These are phyloP conservation scores for Artemia franciscana DNA, from an alignment of 1,140 invertebrate genomes.

Conservation along the genomic window DNA sequence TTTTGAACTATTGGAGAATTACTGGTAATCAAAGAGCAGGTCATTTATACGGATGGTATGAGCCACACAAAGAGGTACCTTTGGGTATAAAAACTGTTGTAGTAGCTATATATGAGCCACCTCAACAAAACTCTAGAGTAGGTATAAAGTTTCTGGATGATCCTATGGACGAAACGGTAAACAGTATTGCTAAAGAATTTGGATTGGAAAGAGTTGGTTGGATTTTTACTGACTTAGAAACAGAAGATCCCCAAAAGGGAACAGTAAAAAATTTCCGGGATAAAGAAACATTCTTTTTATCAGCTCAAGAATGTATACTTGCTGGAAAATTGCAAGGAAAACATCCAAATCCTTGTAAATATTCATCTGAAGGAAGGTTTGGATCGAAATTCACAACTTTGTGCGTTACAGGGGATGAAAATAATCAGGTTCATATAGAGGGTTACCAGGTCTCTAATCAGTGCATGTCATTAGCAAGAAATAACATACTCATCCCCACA, in stretches of 20 bases:
- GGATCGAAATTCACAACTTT: slow-evolving; percentile 98
- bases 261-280: slow-evolving; percentile 59
- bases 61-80: slow-evolving; percentile 75
- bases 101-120: slow-evolving; percentile 91
- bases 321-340: slow-evolving; percentile 82
- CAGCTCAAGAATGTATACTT: slow-evolving; percentile 93
- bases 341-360: slow-evolving; percentile 73
- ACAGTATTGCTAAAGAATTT: slow-evolving; percentile 49
- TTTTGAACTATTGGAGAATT: slow-evolving; percentile 86
- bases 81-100: slow-evolving; percentile 80
- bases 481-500: slow-evolving; percentile 83
- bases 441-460: slow-evolving; percentile 98
- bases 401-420: slow-evolving; percentile 78
- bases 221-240: slow-evolving; percentile 95
- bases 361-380: slow-evolving; percentile 66
- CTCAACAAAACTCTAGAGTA: slow-evolving; percentile 56
- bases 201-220: slow-evolving; percentile 74
- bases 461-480: slow-evolving; percentile 84
- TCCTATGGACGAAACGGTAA: slow-evolving; percentile 39
- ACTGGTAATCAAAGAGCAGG: slow-evolving; percentile 86
- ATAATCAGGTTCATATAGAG: slow-evolving; percentile 88
- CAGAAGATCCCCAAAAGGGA: slow-evolving; percentile 59
- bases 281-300: slow-evolving; percentile 80
- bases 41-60: slow-evolving; percentile 70
- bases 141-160: slow-evolving; percentile 41